Evolutionary conservation across 2,888 invertebrate genomes (phyloP), one percentile per base, ranked within the genome.

Genomic region (Synanthedon myopaeformis): DNA sequence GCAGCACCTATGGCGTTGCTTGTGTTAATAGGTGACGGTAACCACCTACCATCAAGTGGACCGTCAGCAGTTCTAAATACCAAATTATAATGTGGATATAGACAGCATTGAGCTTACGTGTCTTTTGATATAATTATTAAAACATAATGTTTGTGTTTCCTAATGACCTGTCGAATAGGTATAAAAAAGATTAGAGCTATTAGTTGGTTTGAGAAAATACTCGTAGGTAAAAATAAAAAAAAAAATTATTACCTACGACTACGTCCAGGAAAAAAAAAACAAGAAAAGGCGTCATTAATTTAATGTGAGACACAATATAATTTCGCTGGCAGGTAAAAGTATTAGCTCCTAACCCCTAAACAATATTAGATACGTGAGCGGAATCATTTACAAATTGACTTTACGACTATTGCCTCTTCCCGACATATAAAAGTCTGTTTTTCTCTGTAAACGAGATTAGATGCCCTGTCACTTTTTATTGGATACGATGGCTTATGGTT

Each of bases 321-420:
- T 78, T 75, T 74, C 67, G 67, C 59, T 66, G 60, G 61, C 78
- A 79, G 79, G 77, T 78, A 76, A 78, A 77, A 78, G 77, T 78
- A 79, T 78, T 77, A 74, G 65, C 74, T 72, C 70, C 69, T 76
- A 76, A 79, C 74, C 72, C 70, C 69, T 75, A 77, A 79, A 79
- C 79, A 79, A 75, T 79, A 79, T 79, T 78, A 79, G 70, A 56
- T 72, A 79, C 79, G 79, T 79, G 79, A 73, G 65, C 19, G 41
- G 79, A 76, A 78, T 79, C 65, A 63, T 61, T 65, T 64, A 65
- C 65, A 72, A 69, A 74, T 76, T 74, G 72, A 70, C 73, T 76
- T 74, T 60, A 62, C 63, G 66, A 58, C 50, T 56, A 49, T 49
- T 49, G 19, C 49, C 49, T 19, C 45, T 45, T 45, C 45, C 45